Conservation (phyloP, 2,797 vertebrate genomes). For the Vultur gryphus region DNA sequence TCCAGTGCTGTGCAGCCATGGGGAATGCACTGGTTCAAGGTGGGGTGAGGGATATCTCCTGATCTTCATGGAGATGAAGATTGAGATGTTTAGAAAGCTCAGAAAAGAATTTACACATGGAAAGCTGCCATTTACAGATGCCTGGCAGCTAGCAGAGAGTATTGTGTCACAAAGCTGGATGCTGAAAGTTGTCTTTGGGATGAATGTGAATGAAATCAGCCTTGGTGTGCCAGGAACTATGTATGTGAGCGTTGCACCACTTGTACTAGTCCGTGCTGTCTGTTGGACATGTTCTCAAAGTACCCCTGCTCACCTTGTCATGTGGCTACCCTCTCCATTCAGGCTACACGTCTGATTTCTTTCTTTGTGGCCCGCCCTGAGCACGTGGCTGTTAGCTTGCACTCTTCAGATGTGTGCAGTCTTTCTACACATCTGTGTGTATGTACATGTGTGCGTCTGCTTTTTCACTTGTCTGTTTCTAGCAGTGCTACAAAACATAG, state of each 20-base stretch:
- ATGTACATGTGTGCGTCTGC: not conserved
- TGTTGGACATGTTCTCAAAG: not conserved
- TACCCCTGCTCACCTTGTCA: not conserved
- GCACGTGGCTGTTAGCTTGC: not conserved
- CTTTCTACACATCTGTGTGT: not conserved
- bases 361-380: not conserved
- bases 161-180: not conserved
- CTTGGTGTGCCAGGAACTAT: not conserved
- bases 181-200: not conserved
- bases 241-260: not conserved
- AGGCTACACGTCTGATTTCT: accelerated
- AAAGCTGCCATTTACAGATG: conserved; percentile 10
- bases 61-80: not conserved
- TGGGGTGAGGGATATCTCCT: not conserved
- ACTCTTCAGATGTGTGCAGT: not conserved
- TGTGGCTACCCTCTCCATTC: not conserved
- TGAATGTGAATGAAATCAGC: not conserved
- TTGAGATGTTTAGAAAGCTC: not conserved
- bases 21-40: accelerated
- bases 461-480: not conserved
- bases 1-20: not conserved
- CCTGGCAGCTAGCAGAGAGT: not conserved
- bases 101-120: not conserved
- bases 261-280: not conserved
- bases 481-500: not conserved